Evolutionary conservation across 2,113 vertebrate genomes (phyloP), one percentile per base, ranked within the genome.

Genomic region (Cettia cetti): DNA sequence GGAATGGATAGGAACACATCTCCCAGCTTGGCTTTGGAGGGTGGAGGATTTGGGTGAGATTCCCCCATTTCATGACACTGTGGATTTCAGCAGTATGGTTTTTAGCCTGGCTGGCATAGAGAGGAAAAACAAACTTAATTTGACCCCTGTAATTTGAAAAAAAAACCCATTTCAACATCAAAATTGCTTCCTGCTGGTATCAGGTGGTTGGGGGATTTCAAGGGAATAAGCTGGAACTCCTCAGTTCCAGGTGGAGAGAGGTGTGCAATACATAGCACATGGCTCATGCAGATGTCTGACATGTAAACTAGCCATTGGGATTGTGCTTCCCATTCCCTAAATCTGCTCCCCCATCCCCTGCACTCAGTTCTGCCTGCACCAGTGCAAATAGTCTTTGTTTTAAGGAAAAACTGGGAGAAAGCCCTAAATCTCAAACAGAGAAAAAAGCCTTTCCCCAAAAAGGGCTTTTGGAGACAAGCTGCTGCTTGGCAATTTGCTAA

Each of bases 1-100:
- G 52, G 17, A 0, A 0, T 5, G 37, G 54, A 10, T 2, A 13
- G 90, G 74, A 86, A 15, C 0, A 1, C 2, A 0, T 35, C 20
- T 44, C 60, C 33, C 39, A 27, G 53, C 40, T 21, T 45, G 40
- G 33, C 13, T 82, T 50, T 54, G 66, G 71, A 54, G 30, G 5
- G 3, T 4, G 16, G 8, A 31, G 13, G 8, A 15, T 64, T 35
- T 6, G 47, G 47, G 7, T 44, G 66, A 57, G 71, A 19, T 72
- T 85, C 31, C 53, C 14, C 9, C 39, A 8, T 52, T 40, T 84
- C 22, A 7, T 2, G 6, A 15, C 45, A 14, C 28, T 6, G 42
- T 33, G 65, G 74, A 2, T 75, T 87, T 87, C 2, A 7, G 47
- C 20, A 10, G 59, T 1, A 3, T 23, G 22, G 8, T 17, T 92